Evolutionary conservation across 1,140 invertebrate genomes (phyloP).

Genomic region (Trachelipus rathkii): DNA sequence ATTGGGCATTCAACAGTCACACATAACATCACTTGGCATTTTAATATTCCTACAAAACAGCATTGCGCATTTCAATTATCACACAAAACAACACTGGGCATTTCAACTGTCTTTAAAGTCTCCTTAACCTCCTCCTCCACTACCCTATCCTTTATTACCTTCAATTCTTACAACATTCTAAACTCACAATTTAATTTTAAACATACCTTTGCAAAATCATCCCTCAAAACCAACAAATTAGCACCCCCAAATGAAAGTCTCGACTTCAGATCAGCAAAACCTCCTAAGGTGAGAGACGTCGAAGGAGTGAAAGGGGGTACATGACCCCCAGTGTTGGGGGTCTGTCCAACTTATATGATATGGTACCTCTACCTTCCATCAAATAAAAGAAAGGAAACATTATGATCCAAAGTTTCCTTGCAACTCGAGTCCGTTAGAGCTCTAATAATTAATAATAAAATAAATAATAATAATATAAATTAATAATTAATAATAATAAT

Average conservation of each 20-base stretch:
- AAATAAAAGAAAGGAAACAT: neutral
- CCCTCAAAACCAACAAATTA: neutral
- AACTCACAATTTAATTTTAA: neutral
- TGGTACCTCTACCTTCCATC: too few species aligned
- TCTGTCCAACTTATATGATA: neutral
- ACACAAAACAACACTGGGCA: too few species aligned
- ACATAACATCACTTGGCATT: too few species aligned
- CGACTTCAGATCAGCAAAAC: neutral
- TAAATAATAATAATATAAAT: neutral
- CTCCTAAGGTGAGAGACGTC: neutral
- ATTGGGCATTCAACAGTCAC: too few species aligned
- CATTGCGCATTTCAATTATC: too few species aligned
- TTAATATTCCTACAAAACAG: too few species aligned
- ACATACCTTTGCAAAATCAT: slow-evolving; percentile 4
- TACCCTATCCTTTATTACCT: too few species aligned
- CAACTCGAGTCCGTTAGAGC: neutral
- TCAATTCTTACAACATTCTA: too few species aligned
- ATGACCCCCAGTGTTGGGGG: neutral
- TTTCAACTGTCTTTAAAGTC: too few species aligned
- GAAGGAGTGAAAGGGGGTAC: neutral
- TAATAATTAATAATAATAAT: too few species aligned
- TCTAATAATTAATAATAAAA: neutral
- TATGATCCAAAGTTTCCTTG: neutral
- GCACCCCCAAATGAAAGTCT: neutral
- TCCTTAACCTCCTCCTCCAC: too few species aligned